Evolutionary conservation across 2,113 vertebrate genomes (phyloP), one percentile per base, ranked within the genome.

Genomic region (Petroica traversi): DNA sequence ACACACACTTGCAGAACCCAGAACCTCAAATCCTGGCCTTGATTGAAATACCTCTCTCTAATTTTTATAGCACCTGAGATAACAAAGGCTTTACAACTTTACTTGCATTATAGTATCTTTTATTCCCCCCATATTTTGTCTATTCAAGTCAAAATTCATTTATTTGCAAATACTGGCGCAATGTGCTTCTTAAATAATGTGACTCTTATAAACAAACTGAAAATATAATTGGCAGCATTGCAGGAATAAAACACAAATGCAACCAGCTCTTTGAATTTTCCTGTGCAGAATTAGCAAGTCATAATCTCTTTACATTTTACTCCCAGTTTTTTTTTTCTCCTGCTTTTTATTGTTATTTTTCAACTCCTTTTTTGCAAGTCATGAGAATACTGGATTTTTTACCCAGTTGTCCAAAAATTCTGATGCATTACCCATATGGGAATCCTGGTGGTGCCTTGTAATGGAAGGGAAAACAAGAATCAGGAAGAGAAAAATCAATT

Each of bases 401-500:
- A 66, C 19, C 9, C 20, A 41, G 57, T 82, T 93, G 78, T 93
- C 91, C 69, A 57, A 93, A 93, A 94, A 28, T 16, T 74, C 34
- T 88, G 80, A 94, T 93, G 51, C 46, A 95, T 96, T 95, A 78
- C 57, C 69, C 91, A 49, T 40, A 36, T 92, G 90, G 94, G 88
- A 96, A 61, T 94, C 88, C 88, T 92, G 48, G 48, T 4, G 25
- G 41, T 72, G 51, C 55, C 91, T 95, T 81, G 93, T 89, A 96
- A 92, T 88, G 68, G 71, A 92, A 95, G 54, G n/a, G 49, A 92
- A 96, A 93, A 93, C 68, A 95, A 91, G 88, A 96, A 88, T 85
- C 94, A 90, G 72, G 87, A 95, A 80, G 68, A 82, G 76, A 87
- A 96, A 95, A 96, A 97, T 97, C 84, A 92, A 96, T 96, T 96